A percentile compares a stretch with the other conserved stretches of the same genome.
These are phyloP conservation scores for Etheostoma nigrum DNA, from an alignment of 2,797 vertebrate species.

Conservation along the genomic window DNA sequence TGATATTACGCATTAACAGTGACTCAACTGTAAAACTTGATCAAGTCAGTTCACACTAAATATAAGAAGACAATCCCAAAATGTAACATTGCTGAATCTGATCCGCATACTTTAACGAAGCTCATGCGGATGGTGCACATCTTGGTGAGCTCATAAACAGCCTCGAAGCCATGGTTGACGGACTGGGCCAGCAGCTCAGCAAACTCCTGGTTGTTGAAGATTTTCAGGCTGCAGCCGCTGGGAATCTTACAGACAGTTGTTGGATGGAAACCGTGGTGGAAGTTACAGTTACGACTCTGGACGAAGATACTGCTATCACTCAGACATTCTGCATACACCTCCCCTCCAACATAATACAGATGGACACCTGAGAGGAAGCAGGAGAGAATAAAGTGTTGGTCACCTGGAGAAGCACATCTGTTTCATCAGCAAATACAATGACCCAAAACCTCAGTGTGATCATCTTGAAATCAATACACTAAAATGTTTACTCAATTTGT, in stretches of 20 bases:
- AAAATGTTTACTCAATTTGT: slow-evolving; percentile 44
- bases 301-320: slow-evolving; percentile 98
- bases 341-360: slow-evolving; percentile 95
- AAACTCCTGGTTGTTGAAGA: slow-evolving; percentile 98
- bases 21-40: neutral
- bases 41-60: neutral
- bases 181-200: slow-evolving; percentile 95
- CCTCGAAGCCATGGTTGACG: slow-evolving; percentile 97
- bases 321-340: slow-evolving; percentile 96
- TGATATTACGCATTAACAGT: neutral
- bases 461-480: slow-evolving; percentile 41
- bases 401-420: neutral
- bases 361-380: slow-evolving; percentile 87
- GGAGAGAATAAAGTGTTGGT: slow-evolving; percentile 12
- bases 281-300: slow-evolving; percentile 98
- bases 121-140: slow-evolving; percentile 99
- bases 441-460: slow-evolving; percentile 26
- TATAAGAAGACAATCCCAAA: neutral
- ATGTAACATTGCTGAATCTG: neutral
- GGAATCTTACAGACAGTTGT: slow-evolving; percentile 98
- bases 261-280: slow-evolving; percentile 96
- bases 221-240: slow-evolving; percentile 96
- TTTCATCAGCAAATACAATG: slow-evolving; percentile 7
- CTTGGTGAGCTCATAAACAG: slow-evolving; percentile 97
- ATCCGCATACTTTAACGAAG: slow-evolving; percentile 90